Evolutionary conservation across 2,888 invertebrate genomes (phyloP), one percentile per base, ranked within the genome.

Genomic region (Drosophila vallismaia): DNA sequence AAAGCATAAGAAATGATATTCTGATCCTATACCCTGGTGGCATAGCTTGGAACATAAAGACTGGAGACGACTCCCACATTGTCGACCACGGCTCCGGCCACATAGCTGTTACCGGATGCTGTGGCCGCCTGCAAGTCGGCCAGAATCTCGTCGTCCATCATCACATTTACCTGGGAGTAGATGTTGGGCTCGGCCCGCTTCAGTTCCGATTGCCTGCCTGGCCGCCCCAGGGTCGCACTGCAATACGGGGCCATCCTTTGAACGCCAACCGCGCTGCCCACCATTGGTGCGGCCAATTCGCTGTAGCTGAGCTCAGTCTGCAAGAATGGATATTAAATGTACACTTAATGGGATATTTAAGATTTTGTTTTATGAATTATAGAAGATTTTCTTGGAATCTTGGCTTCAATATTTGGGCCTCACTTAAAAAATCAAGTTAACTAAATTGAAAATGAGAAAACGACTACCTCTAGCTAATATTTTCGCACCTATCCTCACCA

Each of bases 101-200:
- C 71, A 58, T 83, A 83, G 55, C 88, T 88, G 56, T 55, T 75
- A 38, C 82, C 82, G 31, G 79, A 57, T 42, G 59, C 72, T 48
- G 80, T 75, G 72, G 82, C 82, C 77, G 77, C 52, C 68, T 77
- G 87, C 71, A 72, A 67, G 72, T 86, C 85, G 58, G 88, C 88
- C 55, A 84, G 82, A 71, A 83, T 85, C 51, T 88, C 88, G 77
- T 86, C 85, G 75, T 91, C 89, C 80, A 88, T 87, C 84, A 90
- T 89, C 82, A 90, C 88, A 87, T 88, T 91, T 92, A 92, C 92
- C 91, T 92, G 92, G 71, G 92, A 91, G 79, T 92, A 92, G 77
- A 92, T 92, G 69, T 91, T 91, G 62, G 92, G 92, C 76, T 92
- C 92, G 60, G 89, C 89, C 26, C 91, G 90, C 77, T 91, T 91